Base-by-base conservation (phyloP, 1,140 invertebrate genomes). In the Nylanderia fulva region DNA sequence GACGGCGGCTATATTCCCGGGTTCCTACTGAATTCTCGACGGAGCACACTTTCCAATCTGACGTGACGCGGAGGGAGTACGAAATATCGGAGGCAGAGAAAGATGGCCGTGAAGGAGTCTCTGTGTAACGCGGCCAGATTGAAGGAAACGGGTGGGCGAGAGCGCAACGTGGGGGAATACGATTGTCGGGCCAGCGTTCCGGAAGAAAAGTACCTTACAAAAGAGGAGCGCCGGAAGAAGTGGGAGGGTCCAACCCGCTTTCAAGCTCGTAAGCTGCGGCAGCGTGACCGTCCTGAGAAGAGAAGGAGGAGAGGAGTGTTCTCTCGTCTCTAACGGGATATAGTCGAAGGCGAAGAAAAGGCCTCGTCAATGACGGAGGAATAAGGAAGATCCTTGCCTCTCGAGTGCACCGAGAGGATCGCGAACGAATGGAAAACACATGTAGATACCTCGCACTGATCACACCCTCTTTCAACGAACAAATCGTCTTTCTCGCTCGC, bases 171-270 rank as follows among this genome's bases (percentile, higher is more conserved):
- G 91, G 92, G 64, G 92, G 90, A 94, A 94, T 94, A 93, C 93
- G 92, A 94, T 94, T 94, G 93, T 93, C 90, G 92, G 90, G 80
- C 88, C 90, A 93, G 91, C 92, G 93, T 93, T 94, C 92, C 90
- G 91, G 93, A 93, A 94, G 90, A 92, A 93, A 93, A 94, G 93
- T 94, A 90, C 91, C 91, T 92, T 90, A 90, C 90, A 92, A 90
- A 91, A 91, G 69, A 72, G 91, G 89, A 86, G 85, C 45, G 15
- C 45, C 45, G 84, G 33, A 64, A 58, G 29, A 48, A 6, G 29
- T 29, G 8, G 13, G 9, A 29, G 7, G 33, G 36, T 48, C 39
- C 18, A 74, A 66, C 52, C n/a, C n/a, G n/a, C n/a, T 87, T 79
- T 58, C 72, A n/a, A 85, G 72, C 69, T 85, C 64, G 48, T 66